phyloP scores from a whole-genome alignment of 2,113 vertebrate genomes.

The Machaerirhynchus nigripectus region DNA sequence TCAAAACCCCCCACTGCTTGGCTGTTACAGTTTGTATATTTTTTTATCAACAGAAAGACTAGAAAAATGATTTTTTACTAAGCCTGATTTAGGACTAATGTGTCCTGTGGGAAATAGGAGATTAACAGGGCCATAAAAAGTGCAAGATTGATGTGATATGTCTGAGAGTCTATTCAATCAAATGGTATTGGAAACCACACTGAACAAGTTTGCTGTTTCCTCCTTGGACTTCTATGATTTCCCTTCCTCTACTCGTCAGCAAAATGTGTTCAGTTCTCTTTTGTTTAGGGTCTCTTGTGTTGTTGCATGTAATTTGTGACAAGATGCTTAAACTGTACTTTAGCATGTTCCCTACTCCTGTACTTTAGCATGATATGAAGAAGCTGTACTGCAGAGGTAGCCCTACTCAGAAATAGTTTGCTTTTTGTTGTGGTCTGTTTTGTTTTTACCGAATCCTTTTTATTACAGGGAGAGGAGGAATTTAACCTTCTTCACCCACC shows the following conservation, averaged over 20 bases:
- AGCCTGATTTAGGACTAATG: not conserved
- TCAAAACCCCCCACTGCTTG: not conserved
- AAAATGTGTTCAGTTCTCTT: not conserved
- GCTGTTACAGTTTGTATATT: not conserved
- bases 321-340: not conserved
- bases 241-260: not conserved
- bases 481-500: constrained; percentile 74
- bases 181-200: not conserved
- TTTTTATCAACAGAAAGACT: not conserved
- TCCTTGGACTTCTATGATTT: not conserved
- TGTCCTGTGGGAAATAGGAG: not conserved
- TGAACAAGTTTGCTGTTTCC: not conserved
- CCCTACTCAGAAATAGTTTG: not conserved
- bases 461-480: constrained; percentile 73
- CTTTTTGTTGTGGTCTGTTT: not conserved
- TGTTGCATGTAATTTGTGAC: not conserved
- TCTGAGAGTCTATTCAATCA: not conserved
- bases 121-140: not conserved
- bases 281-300: not conserved
- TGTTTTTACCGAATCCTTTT: not conserved
- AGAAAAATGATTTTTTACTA: not conserved
- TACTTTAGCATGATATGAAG: not conserved
- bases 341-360: not conserved
- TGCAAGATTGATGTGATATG: not conserved
- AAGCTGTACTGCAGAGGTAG: not conserved